Base-by-base conservation (phyloP, 2,888 invertebrate species). In the Platerodrilus igneus region DNA sequence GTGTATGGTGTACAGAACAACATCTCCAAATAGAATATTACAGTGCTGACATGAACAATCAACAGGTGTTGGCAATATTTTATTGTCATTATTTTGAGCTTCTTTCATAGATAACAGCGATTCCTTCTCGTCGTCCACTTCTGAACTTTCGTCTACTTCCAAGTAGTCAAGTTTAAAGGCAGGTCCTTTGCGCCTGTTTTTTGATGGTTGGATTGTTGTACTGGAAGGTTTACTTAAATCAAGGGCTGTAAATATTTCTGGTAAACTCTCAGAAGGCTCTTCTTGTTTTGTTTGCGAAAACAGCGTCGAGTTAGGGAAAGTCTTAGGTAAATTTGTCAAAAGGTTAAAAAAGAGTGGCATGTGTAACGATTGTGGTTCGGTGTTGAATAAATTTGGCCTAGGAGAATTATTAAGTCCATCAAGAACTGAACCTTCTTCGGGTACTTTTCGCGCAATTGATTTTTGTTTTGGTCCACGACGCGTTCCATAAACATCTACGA, bases 1-100 rank as follows among this genome's bases (percentile, higher is more conserved):
- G 69, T 97, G 97, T 62, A 95, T 86, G 11, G 87, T 84, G 69
- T 92, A 92, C 78, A 97, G 83, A 19, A 91, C 83, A 13, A 83
- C 77, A 62, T 93, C 88, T 15, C 83, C 87, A 66, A 96, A 97
- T 3, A 81, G 78, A 35, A 96, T 92, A 61, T 86, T 86, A 68
- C 96, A 96, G 62, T 82, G 86, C 47, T 81, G 79, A 64, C 95
- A 95, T 48, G 76, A 76, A 59, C 79, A 81, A 15, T 52, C 50
- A 13, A 53, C 53, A 4, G 42, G 50, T 53, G 59, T 57, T 51
- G 32, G 45, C 33, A 25, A 53, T 50, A 9, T 45, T 50, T 22
- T 48, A 47, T 57, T 51, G 23, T 35, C 25, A 11, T 57, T 57
- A 37, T 36, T 35, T 4, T 33, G 26, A 17, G 16, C 19, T 13